phyloP scores from a whole-genome alignment of 2,113 vertebrate genomes.

The Perca schrenkii region DNA sequence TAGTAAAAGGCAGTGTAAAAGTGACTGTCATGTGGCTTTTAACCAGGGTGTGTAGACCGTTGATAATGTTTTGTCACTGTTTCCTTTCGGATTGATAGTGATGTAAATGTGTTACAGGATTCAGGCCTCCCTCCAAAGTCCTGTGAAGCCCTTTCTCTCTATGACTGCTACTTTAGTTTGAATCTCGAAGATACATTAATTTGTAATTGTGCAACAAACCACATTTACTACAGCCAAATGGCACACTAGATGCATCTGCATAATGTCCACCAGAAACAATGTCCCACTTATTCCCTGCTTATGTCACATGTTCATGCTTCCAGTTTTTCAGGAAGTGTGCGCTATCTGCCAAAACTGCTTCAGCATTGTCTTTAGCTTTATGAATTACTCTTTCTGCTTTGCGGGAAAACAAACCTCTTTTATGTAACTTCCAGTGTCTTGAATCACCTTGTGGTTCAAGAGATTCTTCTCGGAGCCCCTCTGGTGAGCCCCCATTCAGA shows the following conservation, averaged over 20 bases:
- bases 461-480: not conserved
- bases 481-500: slow-evolving; percentile 2
- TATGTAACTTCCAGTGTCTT: not conserved
- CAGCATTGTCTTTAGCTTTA: not conserved
- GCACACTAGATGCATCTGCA: not conserved
- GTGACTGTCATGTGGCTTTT: slow-evolving; percentile 14
- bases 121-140: slow-evolving; percentile 39
- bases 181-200: slow-evolving; percentile 11
- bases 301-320: slow-evolving; percentile 19
- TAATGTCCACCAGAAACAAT: slow-evolving; percentile 48
- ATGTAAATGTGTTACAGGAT: slow-evolving; percentile 54
- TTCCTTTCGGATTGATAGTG: slow-evolving; percentile 16
- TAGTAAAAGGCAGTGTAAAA: slow-evolving; percentile 22
- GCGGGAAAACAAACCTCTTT: not conserved
- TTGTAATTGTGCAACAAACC: not conserved
- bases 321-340: slow-evolving; percentile 31
- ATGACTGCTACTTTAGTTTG: not conserved
- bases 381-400: not conserved
- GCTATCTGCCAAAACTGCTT: not conserved
- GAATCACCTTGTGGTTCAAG: not conserved
- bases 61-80: slow-evolving; percentile 30
- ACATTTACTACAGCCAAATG: not conserved
- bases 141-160: slow-evolving; percentile 1
- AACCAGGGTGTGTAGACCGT: slow-evolving; percentile 25
- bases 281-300: slow-evolving; percentile 39